Percentiles rank a stretch among this genome's conserved stretches.
phyloP scores from a whole-genome alignment of 2,113 vertebrate species.

The Prunella fulvescens region DNA sequence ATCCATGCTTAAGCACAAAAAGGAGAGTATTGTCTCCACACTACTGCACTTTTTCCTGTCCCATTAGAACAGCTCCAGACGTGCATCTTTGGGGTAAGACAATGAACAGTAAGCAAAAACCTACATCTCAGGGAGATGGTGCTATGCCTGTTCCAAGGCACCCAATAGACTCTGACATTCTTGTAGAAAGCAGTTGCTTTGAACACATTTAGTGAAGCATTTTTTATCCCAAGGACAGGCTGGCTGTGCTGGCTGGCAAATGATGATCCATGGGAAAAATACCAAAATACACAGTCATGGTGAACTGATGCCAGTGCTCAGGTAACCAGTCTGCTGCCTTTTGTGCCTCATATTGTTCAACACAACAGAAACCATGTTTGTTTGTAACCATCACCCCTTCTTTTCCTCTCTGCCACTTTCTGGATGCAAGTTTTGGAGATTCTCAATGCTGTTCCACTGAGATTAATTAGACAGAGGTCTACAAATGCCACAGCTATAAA shows the following conservation, averaged over 20 bases:
- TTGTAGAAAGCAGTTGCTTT: not conserved
- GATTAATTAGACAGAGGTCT: not conserved
- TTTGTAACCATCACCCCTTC: not conserved
- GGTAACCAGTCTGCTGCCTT: not conserved
- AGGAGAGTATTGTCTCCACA: not conserved
- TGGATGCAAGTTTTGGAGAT: not conserved
- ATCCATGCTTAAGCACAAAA: not conserved
- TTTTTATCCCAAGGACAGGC: not conserved
- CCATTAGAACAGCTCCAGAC: not conserved
- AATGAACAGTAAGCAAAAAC: not conserved
- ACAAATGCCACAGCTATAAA: not conserved
- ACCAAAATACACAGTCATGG: no score
- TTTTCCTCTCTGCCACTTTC: not conserved
- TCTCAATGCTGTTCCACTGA: not conserved
- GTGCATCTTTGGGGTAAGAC: not conserved
- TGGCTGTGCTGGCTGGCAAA: not conserved
- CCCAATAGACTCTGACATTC: not conserved
- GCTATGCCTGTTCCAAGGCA: not conserved
- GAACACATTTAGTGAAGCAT: not conserved
- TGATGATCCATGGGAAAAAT: no score
- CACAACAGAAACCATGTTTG: not conserved
- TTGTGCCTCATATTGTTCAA: not conserved
- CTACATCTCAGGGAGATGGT: not conserved
- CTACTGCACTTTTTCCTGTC: not conserved
- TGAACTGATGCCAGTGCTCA: no score